Conservation (phyloP, 2,888 invertebrate species). For the Gandaritis pyraliata region DNA sequence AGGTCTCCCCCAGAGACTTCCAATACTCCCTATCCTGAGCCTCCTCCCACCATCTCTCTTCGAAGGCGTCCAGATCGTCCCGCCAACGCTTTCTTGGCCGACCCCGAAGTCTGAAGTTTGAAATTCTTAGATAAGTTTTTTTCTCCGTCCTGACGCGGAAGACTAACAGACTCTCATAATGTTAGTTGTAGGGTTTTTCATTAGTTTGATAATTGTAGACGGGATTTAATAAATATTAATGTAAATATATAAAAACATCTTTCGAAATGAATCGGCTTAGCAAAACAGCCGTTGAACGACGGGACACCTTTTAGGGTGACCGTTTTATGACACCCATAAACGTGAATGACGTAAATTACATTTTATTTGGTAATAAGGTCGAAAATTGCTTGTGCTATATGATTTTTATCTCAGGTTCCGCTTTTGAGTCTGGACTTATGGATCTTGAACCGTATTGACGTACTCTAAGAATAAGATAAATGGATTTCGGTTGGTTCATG, state of each 20-base stretch:
- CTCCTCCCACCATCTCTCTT: too few relatives aligned
- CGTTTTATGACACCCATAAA: conserved; percentile 3
- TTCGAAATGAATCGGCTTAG: neutral
- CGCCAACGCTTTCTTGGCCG: too few relatives aligned
- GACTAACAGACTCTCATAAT: too few relatives aligned
- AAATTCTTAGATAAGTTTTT: too few relatives aligned
- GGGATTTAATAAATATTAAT: too few relatives aligned
- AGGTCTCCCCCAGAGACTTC: too few relatives aligned
- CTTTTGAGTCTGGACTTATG: neutral
- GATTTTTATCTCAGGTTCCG: neutral
- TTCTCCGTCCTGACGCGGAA: too few relatives aligned
- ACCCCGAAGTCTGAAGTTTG: too few relatives aligned
- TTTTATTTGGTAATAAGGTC: neutral
- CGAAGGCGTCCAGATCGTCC: too few relatives aligned
- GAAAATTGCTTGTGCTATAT: conserved; percentile 1
- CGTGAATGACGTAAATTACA: neutral
- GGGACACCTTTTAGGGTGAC: conserved; percentile 5
- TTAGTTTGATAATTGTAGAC: too few relatives aligned
- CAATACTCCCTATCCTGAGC: too few relatives aligned
- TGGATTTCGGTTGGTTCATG: neutral
- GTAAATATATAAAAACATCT: neutral
- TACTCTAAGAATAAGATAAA: neutral
- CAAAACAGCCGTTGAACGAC: conserved; percentile 1
- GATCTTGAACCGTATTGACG: neutral
- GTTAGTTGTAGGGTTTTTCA: too few relatives aligned